Evolutionary conservation across 2,888 invertebrate species (phyloP).

Genomic region (Ligdia adustata): DNA sequence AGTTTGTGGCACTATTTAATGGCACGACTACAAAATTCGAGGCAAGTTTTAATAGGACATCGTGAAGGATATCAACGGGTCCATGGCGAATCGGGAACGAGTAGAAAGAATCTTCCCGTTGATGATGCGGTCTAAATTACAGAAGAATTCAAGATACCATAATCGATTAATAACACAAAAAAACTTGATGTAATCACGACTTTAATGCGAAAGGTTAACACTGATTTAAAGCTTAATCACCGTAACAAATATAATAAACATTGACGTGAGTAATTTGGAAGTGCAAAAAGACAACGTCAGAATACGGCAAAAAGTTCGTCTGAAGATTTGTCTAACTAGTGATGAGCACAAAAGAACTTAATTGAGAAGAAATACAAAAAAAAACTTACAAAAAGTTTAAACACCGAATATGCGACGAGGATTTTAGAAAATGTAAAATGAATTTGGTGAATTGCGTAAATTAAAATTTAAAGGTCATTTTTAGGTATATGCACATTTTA

Average conservation of each 20-base stretch:
- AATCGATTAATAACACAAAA: constrained; percentile 14
- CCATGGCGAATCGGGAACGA: constrained; percentile 65
- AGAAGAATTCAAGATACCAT: constrained; percentile 20
- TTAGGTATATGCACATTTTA: no score
- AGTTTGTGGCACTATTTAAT: constrained; percentile 82
- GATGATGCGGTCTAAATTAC: constrained; percentile 30
- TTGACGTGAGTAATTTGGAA: constrained; percentile 24
- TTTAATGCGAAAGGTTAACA: constrained; percentile 18
- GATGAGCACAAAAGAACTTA: constrained; percentile 34
- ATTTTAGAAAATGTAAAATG: constrained; percentile 22
- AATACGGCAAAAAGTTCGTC: constrained; percentile 24
- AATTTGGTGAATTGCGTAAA: constrained; percentile 24
- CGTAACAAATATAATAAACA: constrained; percentile 27
- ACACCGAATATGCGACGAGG: no score
- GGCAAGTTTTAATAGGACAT: constrained; percentile 78
- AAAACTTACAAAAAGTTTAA: constrained; percentile 19
- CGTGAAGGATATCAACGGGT: constrained; percentile 77
- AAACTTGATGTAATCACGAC: constrained; percentile 14
- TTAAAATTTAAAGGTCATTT: constrained; percentile 22
- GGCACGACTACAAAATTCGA: constrained; percentile 77
- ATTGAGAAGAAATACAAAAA: constrained; percentile 31
- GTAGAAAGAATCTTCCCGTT: constrained; percentile 35
- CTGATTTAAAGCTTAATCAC: constrained; percentile 29
- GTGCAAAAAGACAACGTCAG: constrained; percentile 27
- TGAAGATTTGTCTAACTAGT: constrained; percentile 24